Evolutionary conservation across 2,888 invertebrate genomes (phyloP), one percentile per base, ranked within the genome.

Genomic region (Norana najaformis): DNA sequence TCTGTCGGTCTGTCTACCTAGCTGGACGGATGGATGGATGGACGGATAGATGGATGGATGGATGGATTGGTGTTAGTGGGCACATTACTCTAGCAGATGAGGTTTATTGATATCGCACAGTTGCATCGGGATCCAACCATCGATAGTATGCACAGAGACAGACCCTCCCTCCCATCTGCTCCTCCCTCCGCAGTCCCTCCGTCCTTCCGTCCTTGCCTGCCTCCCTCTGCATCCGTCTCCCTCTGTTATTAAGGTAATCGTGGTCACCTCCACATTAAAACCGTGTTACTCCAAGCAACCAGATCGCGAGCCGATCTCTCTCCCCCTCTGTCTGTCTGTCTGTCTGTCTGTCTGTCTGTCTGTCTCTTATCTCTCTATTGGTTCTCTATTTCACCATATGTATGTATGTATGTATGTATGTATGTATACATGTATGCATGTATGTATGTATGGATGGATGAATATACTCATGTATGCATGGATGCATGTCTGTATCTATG

Each of bases 321-420:
- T 53, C 53, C 23, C 53, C 23, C 53, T 53, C 53, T 53, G 18
- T 53, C 53, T 53, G 18, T 53, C 53, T 53, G 18, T 53, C 53
- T 53, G 18, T 53, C 53, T 53, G 18, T 53, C 34, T n/a, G n/a
- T n/a, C n/a, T n/a, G n/a, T n/a, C n/a, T n/a, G n/a, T n/a, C n/a
- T n/a, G n/a, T n/a, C n/a, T n/a, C n/a, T n/a, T n/a, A n/a, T n/a
- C n/a, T n/a, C 30, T 35, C 35, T n/a, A n/a, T 6, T 89, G 4
- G 30, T 23, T 30, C 39, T 38, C 30, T 30, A 36, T n/a, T 69
- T 69, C n/a, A 23, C 20, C 36, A 20, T 38, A 88, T 38, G 36
- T 38, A 38, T 85, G 38, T 88, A 83, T 89, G n/a, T 85, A 83
- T 89, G 37, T 89, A 30, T 89, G 34, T 89, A 89, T 89, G 34